Percentiles rank a stretch among this genome's conserved stretches.
phyloP scores from a whole-genome alignment of 1,140 invertebrate genomes.

The Gonatopus flavifemur region DNA sequence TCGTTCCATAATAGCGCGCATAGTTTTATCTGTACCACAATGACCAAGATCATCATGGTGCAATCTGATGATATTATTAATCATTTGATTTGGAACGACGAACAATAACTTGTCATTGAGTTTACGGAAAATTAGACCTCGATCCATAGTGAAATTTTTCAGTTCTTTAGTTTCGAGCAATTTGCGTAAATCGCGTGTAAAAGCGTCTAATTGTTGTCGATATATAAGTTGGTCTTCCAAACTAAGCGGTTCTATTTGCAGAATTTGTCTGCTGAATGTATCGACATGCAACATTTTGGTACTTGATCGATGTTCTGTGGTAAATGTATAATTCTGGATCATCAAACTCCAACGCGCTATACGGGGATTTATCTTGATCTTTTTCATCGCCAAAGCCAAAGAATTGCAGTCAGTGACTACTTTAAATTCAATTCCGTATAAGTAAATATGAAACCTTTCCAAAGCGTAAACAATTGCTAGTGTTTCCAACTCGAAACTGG shows the following conservation, averaged over 20 bases:
- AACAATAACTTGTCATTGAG: neutral
- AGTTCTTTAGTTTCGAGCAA: neutral
- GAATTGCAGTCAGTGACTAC: constrained; percentile 18
- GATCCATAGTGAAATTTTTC: neutral
- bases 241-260: neutral
- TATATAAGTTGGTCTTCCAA: neutral
- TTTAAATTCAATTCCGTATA: constrained; percentile 21
- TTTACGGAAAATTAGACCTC: neutral
- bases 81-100: neutral
- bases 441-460: constrained; percentile 19
- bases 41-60: constrained; percentile 2
- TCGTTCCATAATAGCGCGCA: neutral
- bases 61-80: neutral
- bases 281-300: constrained; percentile 26
- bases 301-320: constrained; percentile 17
- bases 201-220: neutral
- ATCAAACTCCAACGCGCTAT: constrained; percentile 27
- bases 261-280: constrained; percentile 8
- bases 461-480: constrained; percentile 47
- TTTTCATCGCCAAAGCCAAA: constrained; percentile 9
- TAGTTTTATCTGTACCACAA: neutral
- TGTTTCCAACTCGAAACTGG: constrained; percentile 30
- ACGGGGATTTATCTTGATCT: constrained; percentile 6
- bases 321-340: constrained; percentile 21
- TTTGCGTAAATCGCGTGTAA: neutral